These are phyloP conservation scores for Calycopis cecrops DNA, from an alignment of 1,140 invertebrate species.

Conservation along the genomic window DNA sequence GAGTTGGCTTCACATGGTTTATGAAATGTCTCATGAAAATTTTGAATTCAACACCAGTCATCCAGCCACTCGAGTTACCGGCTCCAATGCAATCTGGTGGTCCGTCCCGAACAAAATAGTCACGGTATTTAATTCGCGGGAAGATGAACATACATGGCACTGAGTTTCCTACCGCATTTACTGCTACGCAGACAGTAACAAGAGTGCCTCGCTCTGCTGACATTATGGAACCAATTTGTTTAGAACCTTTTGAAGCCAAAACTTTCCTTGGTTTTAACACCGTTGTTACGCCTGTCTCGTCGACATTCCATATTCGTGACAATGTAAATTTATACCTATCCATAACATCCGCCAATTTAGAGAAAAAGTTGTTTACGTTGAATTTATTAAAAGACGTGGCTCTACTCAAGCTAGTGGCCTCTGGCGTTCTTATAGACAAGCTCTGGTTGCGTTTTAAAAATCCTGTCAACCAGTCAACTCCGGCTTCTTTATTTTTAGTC, in stretches of 20 bases:
- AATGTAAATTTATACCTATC: too few species aligned
- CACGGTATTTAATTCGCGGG: constrained; percentile 41
- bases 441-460: too few species aligned
- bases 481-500: too few species aligned
- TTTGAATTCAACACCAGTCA: constrained; percentile 47
- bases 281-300: too few species aligned
- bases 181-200: constrained; percentile 51
- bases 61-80: constrained; percentile 56
- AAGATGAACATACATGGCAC: constrained; percentile 32
- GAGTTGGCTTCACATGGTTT: constrained; percentile 36
- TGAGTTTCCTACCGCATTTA: constrained; percentile 50
- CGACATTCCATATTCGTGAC: too few species aligned
- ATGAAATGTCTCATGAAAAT: constrained; percentile 49
- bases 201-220: constrained; percentile 62
- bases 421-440: too few species aligned
- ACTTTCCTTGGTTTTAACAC: too few species aligned
- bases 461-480: too few species aligned
- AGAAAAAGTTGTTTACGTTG: too few species aligned
- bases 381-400: too few species aligned
- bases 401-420: too few species aligned
- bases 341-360: too few species aligned
- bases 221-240: constrained; percentile 62
- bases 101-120: constrained; percentile 63
- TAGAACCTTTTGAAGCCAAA: constrained; percentile 28
- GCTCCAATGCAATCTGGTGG: constrained; percentile 32